Base-by-base conservation (phyloP, 2,797 vertebrate species). In the Neostethus bicornis region DNA sequence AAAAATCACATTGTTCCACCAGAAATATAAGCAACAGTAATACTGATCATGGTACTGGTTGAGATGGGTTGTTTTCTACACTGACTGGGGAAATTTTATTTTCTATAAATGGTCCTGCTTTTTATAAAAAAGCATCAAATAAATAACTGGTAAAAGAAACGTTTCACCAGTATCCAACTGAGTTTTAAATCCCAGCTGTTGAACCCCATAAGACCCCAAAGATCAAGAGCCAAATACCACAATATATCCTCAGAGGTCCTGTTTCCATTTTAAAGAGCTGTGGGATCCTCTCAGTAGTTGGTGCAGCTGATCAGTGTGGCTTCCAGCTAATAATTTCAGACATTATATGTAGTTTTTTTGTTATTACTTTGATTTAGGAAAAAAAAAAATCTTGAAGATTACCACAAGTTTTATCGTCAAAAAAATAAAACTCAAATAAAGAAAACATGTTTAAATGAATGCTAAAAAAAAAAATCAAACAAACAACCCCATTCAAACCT, bases 401-500 rank as follows among this genome's bases (percentile, higher is more conserved):
- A n/a, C n/a, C n/a, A n/a, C n/a, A n/a, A n/a, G n/a, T n/a, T n/a
- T n/a, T n/a, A n/a, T n/a, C n/a, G n/a, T n/a, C n/a, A n/a, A n/a
- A n/a, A 32, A n/a, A 14, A n/a, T 14, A 1, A 5, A 3, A 35
- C 20, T 21, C 19, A n/a, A 20, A 13, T 12, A 25, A 29, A 46
- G 24, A 13, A 26, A 14, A 25, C 7, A 3, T 16, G 7, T 59
- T 48, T 46, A 5, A 17, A 39, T 17, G 31, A 3, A 5, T 16
- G 44, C 19, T 11, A 37, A 53, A 11, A 56, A 13, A 64, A 19
- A 59, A 49, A 48, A 64, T 58, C n/a, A n/a, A n/a, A n/a, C n/a
- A 74, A 61, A 68, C 65, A 79, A 70, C 65, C 67, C 64, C 32
- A 46, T 26, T 51, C 8, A 21, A 60, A 48, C 32, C 34, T 53